Conservation (phyloP, 2,888 invertebrate species). For the Aelia acuminata region DNA sequence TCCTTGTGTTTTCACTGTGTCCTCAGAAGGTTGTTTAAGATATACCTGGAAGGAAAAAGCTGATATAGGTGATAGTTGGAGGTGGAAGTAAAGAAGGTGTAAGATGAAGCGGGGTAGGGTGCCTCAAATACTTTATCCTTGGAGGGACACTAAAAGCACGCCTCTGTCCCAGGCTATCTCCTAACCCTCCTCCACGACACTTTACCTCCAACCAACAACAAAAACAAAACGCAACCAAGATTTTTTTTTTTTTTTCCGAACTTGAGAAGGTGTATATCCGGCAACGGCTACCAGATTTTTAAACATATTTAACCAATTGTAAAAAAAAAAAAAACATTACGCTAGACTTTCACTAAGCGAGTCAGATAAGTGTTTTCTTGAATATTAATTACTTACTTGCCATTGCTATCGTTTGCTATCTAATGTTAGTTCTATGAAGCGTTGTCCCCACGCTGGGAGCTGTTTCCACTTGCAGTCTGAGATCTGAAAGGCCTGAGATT, state of each 20-base stretch:
- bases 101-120: background rate
- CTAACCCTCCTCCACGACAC: background rate
- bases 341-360: too few species aligned
- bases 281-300: background rate
- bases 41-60: background rate
- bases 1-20: too few species aligned
- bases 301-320: too few species aligned
- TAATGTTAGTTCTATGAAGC: too few species aligned
- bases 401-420: too few species aligned
- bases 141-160: slow-evolving; percentile 18
- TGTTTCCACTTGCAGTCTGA: too few species aligned
- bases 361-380: too few species aligned
- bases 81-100: background rate
- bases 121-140: background rate
- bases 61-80: background rate
- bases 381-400: too few species aligned
- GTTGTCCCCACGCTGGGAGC: too few species aligned
- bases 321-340: too few species aligned
- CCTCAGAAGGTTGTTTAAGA: too few species aligned
- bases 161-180: background rate
- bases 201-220: background rate
- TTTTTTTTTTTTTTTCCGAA: background rate
- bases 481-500: too few species aligned
- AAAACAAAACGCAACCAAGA: background rate
- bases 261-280: background rate